A percentile compares a stretch with the other conserved stretches of the same genome.
These are phyloP conservation scores for Cantharis rufa DNA, from an alignment of 2,888 invertebrate genomes.

Conservation along the genomic window DNA sequence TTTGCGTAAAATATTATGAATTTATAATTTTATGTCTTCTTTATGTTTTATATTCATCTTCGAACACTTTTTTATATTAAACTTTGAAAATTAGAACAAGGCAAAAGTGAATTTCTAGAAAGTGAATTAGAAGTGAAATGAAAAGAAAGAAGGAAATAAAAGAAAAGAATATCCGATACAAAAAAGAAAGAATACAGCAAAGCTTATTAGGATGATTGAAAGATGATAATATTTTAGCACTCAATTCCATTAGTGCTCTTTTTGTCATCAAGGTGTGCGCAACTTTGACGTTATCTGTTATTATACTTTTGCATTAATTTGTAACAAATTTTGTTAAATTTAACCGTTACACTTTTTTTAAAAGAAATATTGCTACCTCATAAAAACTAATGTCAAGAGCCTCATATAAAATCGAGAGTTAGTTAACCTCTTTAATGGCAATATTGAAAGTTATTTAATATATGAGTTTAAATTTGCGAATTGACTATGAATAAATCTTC, in stretches of 20 bases:
- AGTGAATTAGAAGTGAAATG: neutral
- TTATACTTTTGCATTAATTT: neutral
- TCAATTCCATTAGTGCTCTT: neutral
- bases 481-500: neutral
- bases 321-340: conserved; percentile 4
- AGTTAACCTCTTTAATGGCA: conserved; percentile 15
- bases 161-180: neutral
- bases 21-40: neutral
- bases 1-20: neutral
- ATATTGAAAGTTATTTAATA: conserved; percentile 10
- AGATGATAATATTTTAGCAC: neutral
- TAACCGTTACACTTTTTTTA: conserved; percentile 2
- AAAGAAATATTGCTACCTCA: neutral
- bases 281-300: neutral
- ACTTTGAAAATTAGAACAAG: neutral
- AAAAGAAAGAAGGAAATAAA: neutral
- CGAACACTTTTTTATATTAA: neutral
- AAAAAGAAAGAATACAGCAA: neutral
- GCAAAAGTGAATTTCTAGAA: neutral
- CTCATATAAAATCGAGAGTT: conserved; percentile 15
- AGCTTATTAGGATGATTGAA: neutral
- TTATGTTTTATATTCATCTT: neutral
- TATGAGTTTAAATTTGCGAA: conserved; percentile 3
- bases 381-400: conserved; percentile 13
- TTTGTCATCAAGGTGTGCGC: neutral